Percentiles rank a stretch among this genome's conserved stretches.
Evolutionary conservation across 2,888 invertebrate species (phyloP).

Genomic region (Patella pellucida): DNA sequence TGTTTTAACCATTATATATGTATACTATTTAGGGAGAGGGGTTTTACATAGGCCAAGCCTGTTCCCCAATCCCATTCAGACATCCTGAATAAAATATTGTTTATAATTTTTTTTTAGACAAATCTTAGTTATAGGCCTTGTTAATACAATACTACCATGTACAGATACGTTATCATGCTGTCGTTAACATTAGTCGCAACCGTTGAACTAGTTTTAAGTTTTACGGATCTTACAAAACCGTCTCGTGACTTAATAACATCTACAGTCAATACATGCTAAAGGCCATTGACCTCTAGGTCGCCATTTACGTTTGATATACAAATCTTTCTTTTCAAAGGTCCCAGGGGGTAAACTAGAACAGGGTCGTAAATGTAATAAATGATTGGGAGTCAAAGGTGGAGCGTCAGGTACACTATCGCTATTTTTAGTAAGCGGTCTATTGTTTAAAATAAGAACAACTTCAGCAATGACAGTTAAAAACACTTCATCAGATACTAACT

Average conservation of each 20-base stretch:
- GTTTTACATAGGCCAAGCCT: too few relatives aligned
- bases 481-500: slow-evolving; percentile 23
- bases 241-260: not conserved
- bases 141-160: not conserved
- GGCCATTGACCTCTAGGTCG: slow-evolving; percentile 2
- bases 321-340: slow-evolving; percentile 17
- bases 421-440: slow-evolving; percentile 29
- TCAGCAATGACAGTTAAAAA: slow-evolving; percentile 35
- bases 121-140: not conserved
- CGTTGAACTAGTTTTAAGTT: not conserved
- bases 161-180: not conserved
- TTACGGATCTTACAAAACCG: not conserved
- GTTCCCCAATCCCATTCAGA: too few relatives aligned
- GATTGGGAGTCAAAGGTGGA: slow-evolving; percentile 51
- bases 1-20: too few relatives aligned
- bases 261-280: not conserved
- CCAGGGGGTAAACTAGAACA: slow-evolving; percentile 24
- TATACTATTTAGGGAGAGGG: too few relatives aligned
- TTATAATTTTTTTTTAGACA: too few relatives aligned
- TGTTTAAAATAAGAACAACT: slow-evolving; percentile 30
- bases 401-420: slow-evolving; percentile 21
- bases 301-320: slow-evolving; percentile 1
- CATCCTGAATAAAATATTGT: too few relatives aligned
- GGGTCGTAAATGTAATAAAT: slow-evolving; percentile 50
- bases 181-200: not conserved